Conservation (phyloP, 1,140 invertebrate genomes). For the Hypsibius dujardini region DNA sequence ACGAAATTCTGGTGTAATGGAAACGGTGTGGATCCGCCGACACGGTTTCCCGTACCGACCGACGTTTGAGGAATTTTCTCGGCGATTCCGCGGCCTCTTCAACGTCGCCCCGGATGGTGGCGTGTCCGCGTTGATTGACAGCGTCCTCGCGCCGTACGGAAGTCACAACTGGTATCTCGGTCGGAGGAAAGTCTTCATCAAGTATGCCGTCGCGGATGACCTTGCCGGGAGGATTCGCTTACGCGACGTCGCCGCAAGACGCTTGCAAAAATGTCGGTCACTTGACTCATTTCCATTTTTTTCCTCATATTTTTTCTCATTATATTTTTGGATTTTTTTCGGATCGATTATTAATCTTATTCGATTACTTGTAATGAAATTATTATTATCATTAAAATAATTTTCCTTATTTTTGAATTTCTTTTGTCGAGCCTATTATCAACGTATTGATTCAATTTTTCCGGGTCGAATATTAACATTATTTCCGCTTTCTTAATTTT, state of each 20-base stretch:
- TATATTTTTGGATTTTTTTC: too few species aligned
- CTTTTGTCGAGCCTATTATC: too few species aligned
- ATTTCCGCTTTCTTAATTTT: too few species aligned
- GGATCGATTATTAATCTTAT: too few species aligned
- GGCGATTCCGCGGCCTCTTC: constrained; percentile 8
- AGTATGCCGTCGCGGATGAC: constrained; percentile 26
- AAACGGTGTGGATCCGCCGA: constrained; percentile 85
- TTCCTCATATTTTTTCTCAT: too few species aligned
- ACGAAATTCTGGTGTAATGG: constrained; percentile 80
- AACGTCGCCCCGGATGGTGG: not conserved
- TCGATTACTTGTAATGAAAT: too few species aligned
- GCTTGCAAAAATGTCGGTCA: not conserved
- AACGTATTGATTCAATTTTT: too few species aligned
- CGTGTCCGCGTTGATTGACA: constrained; percentile 4
- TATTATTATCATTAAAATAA: too few species aligned
- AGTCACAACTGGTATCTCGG: constrained; percentile 40
- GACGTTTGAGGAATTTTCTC: constrained; percentile 67
- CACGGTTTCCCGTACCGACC: constrained; percentile 81
- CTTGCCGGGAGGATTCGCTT: not conserved
- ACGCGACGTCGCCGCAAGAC: not conserved
- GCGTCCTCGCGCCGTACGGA: not conserved
- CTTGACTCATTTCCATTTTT: too few species aligned
- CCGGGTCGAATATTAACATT: too few species aligned
- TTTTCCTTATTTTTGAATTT: too few species aligned
- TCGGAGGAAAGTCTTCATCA: constrained; percentile 53